Percentiles rank a stretch among this genome's conserved stretches.
phyloP scores from a whole-genome alignment of 2,888 invertebrate genomes.

The Melinopterus prodromus region DNA sequence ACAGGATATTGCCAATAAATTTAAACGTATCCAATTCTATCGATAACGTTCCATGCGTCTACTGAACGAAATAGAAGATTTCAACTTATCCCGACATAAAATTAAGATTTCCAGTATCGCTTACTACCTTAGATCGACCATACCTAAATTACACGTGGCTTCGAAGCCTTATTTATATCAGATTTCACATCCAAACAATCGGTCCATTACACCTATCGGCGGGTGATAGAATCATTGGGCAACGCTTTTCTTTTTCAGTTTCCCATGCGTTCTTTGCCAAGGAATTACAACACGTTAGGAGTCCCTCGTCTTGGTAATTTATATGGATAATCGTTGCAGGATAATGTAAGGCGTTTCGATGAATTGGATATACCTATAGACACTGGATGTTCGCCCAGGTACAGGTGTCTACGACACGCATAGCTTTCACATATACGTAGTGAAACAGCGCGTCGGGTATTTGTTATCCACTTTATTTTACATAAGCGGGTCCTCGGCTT shows the following conservation, averaged over 20 bases:
- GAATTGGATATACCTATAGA: background rate
- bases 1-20: background rate
- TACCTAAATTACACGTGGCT: slow-evolving; percentile 13
- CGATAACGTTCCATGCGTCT: background rate
- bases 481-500: background rate
- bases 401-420: background rate
- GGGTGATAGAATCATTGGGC: slow-evolving; percentile 18
- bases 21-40: background rate
- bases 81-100: background rate
- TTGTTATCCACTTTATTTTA: background rate
- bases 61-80: background rate
- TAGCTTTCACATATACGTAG: background rate
- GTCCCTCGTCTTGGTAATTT: slow-evolving; percentile 11
- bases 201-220: slow-evolving; percentile 22
- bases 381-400: background rate
- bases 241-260: slow-evolving; percentile 19
- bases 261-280: slow-evolving; percentile 10
- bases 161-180: slow-evolving; percentile 19
- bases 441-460: background rate
- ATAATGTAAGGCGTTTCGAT: slow-evolving; percentile 11
- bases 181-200: slow-evolving; percentile 26
- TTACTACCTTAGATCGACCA: too few relatives aligned
- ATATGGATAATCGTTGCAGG: slow-evolving; percentile 16
- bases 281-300: slow-evolving; percentile 16
- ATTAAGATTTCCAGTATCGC: background rate